Conservation (phyloP, 2,113 vertebrate species). For the Dasypus novemcinctus region DNA sequence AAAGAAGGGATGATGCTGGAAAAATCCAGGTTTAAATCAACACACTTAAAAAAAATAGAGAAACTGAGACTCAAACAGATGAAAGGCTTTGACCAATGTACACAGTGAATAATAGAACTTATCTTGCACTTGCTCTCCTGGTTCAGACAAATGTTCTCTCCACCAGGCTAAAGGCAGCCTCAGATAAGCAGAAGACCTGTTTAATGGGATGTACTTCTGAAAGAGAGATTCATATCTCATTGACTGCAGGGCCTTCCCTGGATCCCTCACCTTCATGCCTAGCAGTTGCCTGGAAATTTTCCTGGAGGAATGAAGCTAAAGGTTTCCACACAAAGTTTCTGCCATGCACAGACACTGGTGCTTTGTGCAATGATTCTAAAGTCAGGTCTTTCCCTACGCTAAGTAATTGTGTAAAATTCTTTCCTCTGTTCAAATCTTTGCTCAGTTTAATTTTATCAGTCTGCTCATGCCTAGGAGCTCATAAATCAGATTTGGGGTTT, state of each 20-base stretch:
- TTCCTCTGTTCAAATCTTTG: no score
- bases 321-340: not conserved
- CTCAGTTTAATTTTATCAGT: no score
- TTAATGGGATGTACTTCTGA: not conserved
- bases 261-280: no score
- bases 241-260: no score
- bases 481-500: no score
- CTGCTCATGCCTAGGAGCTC: no score
- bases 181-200: not conserved
- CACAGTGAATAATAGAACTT: not conserved
- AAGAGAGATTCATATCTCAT: not conserved
- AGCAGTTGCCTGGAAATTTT: no score
- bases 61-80: not conserved
- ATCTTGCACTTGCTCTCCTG: not conserved
- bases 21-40: not conserved
- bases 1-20: not conserved
- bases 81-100: not conserved
- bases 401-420: no score
- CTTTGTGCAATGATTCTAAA: no score
- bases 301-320: no score
- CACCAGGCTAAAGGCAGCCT: not conserved
- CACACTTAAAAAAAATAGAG: slow-evolving; percentile 2
- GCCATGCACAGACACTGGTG: no score
- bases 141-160: not conserved
- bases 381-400: no score